These are phyloP conservation scores for Columba guinea DNA, from an alignment of 2,797 vertebrate species.

Conservation along the genomic window DNA sequence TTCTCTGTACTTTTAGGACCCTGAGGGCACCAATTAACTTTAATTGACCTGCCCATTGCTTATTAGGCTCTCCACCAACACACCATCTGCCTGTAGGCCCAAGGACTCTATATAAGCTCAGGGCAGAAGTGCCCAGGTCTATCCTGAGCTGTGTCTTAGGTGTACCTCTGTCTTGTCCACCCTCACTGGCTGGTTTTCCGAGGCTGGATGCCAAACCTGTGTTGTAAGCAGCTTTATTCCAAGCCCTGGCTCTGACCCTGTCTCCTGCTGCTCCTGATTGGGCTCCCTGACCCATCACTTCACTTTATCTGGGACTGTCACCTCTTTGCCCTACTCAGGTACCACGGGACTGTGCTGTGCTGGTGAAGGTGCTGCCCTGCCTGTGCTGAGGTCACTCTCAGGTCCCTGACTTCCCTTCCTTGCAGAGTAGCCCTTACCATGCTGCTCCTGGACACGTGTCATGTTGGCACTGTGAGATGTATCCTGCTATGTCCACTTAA, in stretches of 20 bases:
- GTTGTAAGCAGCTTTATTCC: not conserved
- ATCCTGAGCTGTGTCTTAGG: not conserved
- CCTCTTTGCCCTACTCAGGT: not conserved
- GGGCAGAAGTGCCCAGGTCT: not conserved
- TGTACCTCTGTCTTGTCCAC: not conserved
- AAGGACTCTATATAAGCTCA: not conserved
- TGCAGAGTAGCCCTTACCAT: not conserved
- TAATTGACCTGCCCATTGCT: not conserved
- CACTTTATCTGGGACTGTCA: not conserved
- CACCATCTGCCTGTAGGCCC: not conserved
- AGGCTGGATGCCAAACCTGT: not conserved
- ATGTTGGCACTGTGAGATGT: not conserved
- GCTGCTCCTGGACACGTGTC: not conserved
- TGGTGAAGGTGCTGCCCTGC: not conserved
- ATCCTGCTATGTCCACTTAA: not conserved
- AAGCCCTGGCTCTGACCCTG: not conserved
- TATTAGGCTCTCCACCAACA: not conserved
- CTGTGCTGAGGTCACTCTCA: not conserved
- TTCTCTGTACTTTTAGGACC: not conserved
- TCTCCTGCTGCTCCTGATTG: not conserved
- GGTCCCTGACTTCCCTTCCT: not conserved
- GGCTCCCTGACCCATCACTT: not conserved
- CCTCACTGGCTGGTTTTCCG: not conserved
- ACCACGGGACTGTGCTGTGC: not conserved
- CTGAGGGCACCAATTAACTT: not conserved